Conservation (phyloP, 2,888 invertebrate genomes). For the Anagyrus pseudococci region DNA sequence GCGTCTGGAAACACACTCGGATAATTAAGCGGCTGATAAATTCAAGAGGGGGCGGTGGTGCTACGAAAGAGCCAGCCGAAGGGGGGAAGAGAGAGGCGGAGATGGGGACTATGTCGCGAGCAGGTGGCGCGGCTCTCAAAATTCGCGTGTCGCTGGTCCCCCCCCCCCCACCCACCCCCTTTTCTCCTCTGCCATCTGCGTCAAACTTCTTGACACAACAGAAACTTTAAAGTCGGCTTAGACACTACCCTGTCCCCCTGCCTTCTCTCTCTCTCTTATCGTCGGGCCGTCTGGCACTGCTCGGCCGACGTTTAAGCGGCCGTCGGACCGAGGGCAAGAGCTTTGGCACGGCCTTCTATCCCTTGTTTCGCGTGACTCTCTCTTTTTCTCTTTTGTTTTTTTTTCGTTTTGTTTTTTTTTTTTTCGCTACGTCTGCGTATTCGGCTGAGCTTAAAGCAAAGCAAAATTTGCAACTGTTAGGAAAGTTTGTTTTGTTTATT, state of each 20-base stretch:
- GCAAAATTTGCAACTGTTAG: no score
- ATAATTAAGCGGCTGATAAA: constrained; percentile 50
- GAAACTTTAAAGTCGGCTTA: constrained; percentile 52
- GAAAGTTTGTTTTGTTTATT: no score
- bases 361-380: no score
- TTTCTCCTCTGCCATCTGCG: constrained; percentile 33
- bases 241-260: not conserved
- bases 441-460: no score
- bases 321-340: no score
- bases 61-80: no score
- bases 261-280: not conserved
- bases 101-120: constrained; percentile 9
- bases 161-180: constrained; percentile 36
- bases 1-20: constrained; percentile 39
- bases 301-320: no score
- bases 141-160: constrained; percentile 13
- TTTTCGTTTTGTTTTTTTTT: no score
- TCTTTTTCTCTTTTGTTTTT: no score
- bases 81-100: constrained; percentile 2
- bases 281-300: no score
- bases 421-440: no score
- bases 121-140: constrained; percentile 35
- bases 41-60: constrained; percentile 39
- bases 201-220: constrained; percentile 51
- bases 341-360: no score